Evolutionary conservation across 1,140 invertebrate genomes (phyloP), one percentile per base, ranked within the genome.

Genomic region (Meloidogyne floridensis): DNA sequence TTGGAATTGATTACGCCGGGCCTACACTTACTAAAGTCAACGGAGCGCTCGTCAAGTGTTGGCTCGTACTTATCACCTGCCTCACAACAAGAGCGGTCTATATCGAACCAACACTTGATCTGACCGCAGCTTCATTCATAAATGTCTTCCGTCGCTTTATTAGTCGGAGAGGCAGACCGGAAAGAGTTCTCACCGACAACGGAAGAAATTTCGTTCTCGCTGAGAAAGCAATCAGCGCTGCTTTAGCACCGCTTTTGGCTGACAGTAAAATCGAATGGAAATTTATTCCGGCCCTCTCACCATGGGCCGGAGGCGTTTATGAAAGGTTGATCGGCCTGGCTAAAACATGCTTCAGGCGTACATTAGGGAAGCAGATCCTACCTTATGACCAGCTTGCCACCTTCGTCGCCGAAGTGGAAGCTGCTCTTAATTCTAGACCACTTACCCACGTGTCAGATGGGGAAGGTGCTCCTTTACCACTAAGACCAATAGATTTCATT

Each of bases 301-400:
- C 91, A 11, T 92, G 91, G 90, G 90, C 88, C 86, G 91, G 91
- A n/a, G 91, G 91, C 11, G 85, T 86, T 43, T 90, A 86, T 81
- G 90, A 92, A 80, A 79, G 91, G 9, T 56, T 92, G 10, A 86
- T 92, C 8, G 82, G 81, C 47, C 15, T 86, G 3, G 74, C 81
- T 20, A 86, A 90, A 82, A 72, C 76, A 42, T 75, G 88, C 0
- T 53, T 91, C 5, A 75, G 88, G 8, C 91, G 91, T 6, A 75
- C 81, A 8, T 47, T 87, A 8, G 87, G 86, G 15, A 71, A 73
- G 42, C 43, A 72, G 15, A 82, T 77, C 54, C 47, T 90, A 3
- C 75, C 56, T 3, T 76, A 65, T 6, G 83, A 88, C 20, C 84
- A 89, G 72, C 54, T 90, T 6, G 15, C 54, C 0, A 90, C 87